Percentiles rank a stretch among this genome's conserved stretches.
Evolutionary conservation across 2,888 invertebrate genomes (phyloP).

Genomic region (Julus scanicus): DNA sequence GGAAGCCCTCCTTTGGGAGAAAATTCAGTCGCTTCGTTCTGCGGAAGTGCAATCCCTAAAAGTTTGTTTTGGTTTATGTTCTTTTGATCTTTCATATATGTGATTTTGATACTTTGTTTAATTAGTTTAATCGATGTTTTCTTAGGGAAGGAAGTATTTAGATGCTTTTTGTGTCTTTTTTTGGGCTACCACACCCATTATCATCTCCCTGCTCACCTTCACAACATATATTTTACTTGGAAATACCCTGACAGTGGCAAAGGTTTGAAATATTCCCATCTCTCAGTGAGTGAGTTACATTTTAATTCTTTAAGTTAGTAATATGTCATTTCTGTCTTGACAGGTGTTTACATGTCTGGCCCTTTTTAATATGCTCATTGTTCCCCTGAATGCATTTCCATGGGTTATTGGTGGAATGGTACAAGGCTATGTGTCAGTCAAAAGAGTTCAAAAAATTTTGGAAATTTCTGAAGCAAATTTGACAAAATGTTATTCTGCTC

Average conservation of each 20-base stretch:
- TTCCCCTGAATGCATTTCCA: conserved; percentile 95
- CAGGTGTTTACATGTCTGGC: conserved; percentile 92
- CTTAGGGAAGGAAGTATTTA: conserved; percentile 85
- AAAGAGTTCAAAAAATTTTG: conserved; percentile 84
- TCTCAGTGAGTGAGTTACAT: not conserved
- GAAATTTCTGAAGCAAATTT: conserved; percentile 69
- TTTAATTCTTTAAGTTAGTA: not conserved
- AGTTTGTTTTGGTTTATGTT: conserved; percentile 56
- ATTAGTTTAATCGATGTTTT: not conserved
- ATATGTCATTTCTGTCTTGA: conserved; percentile 58
- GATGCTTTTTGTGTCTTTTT: conserved; percentile 98
- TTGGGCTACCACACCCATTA: conserved; percentile 97
- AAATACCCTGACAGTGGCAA: conserved; percentile 84
- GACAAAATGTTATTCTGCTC: conserved; percentile 72
- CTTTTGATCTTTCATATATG: not conserved
- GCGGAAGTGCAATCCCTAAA: conserved; percentile 82
- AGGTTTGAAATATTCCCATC: conserved; percentile 62
- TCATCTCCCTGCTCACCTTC: conserved; percentile 86
- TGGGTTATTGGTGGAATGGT: conserved; percentile 98
- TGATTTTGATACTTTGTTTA: not conserved
- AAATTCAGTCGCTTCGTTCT: conserved; percentile 69
- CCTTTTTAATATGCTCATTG: conserved; percentile 93
- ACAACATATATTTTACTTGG: conserved; percentile 81
- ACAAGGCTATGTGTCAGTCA: conserved; percentile 94
- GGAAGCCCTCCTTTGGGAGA: conserved; percentile 85